Evolutionary conservation across 2,113 vertebrate genomes (phyloP).

Genomic region (Phocoena phocoena): DNA sequence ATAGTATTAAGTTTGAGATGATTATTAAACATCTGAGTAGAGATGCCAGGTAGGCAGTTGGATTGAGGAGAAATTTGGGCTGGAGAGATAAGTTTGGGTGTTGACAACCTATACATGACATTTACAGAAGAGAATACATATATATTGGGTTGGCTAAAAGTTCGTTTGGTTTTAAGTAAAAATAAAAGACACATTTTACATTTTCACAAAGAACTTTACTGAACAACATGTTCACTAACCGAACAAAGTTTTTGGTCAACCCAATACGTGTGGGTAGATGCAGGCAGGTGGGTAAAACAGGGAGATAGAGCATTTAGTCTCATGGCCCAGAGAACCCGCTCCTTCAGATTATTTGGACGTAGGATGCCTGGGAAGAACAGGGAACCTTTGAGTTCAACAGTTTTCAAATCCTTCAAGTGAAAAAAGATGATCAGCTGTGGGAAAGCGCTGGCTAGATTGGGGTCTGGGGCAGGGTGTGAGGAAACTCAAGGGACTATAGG

Average conservation of each 20-base stretch:
- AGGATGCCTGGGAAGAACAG: background rate
- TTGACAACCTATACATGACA: background rate
- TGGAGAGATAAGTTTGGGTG: background rate
- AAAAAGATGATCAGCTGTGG: background rate
- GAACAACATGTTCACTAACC: no score
- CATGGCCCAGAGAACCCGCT: background rate
- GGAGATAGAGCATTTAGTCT: background rate
- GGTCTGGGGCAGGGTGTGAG: background rate
- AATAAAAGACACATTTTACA: no score
- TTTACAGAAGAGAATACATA: slow-evolving; percentile 1
- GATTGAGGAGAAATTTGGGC: background rate
- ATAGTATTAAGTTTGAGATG: background rate
- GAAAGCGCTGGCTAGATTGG: background rate
- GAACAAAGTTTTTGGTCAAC: no score
- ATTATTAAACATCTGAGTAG: background rate
- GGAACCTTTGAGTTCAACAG: background rate
- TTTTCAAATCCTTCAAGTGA: background rate
- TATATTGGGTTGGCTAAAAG: no score
- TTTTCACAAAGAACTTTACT: no score
- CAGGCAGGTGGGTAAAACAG: background rate
- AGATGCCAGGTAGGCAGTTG: background rate
- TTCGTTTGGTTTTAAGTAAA: no score
- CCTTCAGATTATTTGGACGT: background rate
- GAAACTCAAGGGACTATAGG: background rate
- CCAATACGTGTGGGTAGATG: background rate